Evolutionary conservation across 37 sponge, comb jelly and placozoan genomes (phyloP).

Genomic region (Oopsacas minuta): DNA sequence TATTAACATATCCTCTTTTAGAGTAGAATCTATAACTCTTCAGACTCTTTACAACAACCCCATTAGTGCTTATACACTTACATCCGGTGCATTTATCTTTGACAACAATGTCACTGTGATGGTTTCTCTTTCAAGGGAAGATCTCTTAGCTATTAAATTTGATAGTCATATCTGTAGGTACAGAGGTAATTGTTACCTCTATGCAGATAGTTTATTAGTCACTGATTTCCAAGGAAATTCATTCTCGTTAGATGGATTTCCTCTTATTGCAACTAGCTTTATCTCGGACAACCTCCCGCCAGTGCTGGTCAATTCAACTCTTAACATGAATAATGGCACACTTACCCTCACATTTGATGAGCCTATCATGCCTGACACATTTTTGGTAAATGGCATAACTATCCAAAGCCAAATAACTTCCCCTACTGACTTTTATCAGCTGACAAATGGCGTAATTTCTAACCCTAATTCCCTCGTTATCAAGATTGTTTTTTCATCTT

Average conservation of each 20-base stretch:
- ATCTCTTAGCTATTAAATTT: conserved; percentile 36
- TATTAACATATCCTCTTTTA: conserved; percentile 39
- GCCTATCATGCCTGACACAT: conserved; percentile 34
- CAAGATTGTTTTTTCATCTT: background rate
- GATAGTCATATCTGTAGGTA: conserved; percentile 59
- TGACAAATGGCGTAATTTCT: conserved; percentile 33
- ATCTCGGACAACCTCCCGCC: conserved; percentile 41
- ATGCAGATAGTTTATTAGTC: conserved; percentile 31
- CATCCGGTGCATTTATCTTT: conserved; percentile 28
- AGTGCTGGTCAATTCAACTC: conserved; percentile 20
- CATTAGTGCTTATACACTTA: conserved; percentile 35
- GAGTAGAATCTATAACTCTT: conserved; percentile 36
- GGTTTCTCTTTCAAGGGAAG: conserved; percentile 30
- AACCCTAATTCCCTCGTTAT: background rate
- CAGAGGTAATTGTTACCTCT: conserved; percentile 78
- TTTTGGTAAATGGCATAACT: conserved; percentile 38
- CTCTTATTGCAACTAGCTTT: conserved; percentile 37
- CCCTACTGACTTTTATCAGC: conserved; percentile 23
- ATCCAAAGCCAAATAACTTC: conserved; percentile 21
- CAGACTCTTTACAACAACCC: conserved; percentile 16
- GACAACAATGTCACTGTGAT: conserved; percentile 25
- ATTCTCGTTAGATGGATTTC: background rate
- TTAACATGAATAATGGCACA: conserved; percentile 54
- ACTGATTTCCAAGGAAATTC: conserved; percentile 49
- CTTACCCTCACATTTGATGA: conserved; percentile 60